These are phyloP conservation scores for Eristalis pertinax DNA, from an alignment of 2,888 invertebrate species.

Conservation along the genomic window DNA sequence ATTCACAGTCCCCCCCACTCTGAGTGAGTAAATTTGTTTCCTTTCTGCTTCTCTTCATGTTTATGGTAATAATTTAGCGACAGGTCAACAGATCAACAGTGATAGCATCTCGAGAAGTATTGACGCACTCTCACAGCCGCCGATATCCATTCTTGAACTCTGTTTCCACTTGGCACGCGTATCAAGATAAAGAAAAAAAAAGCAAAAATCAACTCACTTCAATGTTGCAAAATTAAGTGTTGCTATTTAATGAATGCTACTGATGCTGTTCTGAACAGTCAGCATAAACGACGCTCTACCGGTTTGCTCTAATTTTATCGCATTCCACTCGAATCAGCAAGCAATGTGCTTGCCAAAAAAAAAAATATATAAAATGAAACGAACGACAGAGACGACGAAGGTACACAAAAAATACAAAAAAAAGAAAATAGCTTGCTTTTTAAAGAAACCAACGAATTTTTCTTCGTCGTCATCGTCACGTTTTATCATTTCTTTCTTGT, in stretches of 20 bases:
- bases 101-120: background rate
- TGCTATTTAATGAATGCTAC: background rate
- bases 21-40: too few species aligned
- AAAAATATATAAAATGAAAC: too few species aligned
- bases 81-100: too few species aligned
- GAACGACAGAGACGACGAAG: background rate
- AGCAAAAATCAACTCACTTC: background rate
- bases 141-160: background rate
- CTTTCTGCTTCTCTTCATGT: background rate
- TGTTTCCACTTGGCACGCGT: conserved; percentile 26
- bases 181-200: background rate
- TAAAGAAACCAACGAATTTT: background rate
- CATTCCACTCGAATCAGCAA: conserved; percentile 10
- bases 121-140: background rate
- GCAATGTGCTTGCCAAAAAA: conserved; percentile 42
- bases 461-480: conserved; percentile 26
- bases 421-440: background rate
- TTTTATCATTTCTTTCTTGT: conserved; percentile 1
- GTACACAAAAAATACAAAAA: background rate
- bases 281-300: conserved; percentile 33
- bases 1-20: too few species aligned
- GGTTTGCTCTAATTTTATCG: conserved; percentile 50
- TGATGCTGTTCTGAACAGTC: conserved; percentile 14
- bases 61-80: background rate
- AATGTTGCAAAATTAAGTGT: conserved; percentile 28